Evolutionary conservation across 2,113 vertebrate genomes (phyloP).

Genomic region (Lates calcarifer): DNA sequence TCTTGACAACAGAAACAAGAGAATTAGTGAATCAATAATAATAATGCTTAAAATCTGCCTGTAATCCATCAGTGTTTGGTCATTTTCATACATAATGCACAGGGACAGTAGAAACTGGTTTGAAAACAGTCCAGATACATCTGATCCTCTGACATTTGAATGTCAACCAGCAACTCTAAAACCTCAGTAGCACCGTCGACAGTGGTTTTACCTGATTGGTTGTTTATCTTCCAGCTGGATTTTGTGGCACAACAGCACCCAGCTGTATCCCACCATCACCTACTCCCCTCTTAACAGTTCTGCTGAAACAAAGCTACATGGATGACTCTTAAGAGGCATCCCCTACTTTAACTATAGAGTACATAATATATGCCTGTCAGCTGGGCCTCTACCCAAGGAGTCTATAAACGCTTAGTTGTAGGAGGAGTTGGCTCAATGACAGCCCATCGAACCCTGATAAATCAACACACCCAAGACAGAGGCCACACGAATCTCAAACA

Average conservation of each 20-base stretch:
- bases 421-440: conserved; percentile 49
- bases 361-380: conserved; percentile 62
- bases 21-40: not conserved
- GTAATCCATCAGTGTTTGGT: conserved; percentile 2
- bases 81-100: not conserved
- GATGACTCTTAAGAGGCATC: conserved; percentile 11
- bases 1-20: not conserved
- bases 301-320: conserved; percentile 9
- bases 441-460: conserved; percentile 46
- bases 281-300: not conserved
- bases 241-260: not conserved
- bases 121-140: not conserved
- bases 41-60: not conserved
- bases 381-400: conserved; percentile 46
- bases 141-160: not conserved
- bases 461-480: conserved; percentile 49
- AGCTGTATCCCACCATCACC: not conserved
- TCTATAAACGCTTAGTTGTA: conserved; percentile 58
- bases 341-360: conserved; percentile 17
- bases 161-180: not conserved
- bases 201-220: not conserved
- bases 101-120: not conserved
- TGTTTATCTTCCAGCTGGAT: not conserved
- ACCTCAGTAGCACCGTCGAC: not conserved
- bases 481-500: conserved; percentile 32